phyloP scores from a whole-genome alignment of 1,140 invertebrate species.

The Lepidurus couesii region DNA sequence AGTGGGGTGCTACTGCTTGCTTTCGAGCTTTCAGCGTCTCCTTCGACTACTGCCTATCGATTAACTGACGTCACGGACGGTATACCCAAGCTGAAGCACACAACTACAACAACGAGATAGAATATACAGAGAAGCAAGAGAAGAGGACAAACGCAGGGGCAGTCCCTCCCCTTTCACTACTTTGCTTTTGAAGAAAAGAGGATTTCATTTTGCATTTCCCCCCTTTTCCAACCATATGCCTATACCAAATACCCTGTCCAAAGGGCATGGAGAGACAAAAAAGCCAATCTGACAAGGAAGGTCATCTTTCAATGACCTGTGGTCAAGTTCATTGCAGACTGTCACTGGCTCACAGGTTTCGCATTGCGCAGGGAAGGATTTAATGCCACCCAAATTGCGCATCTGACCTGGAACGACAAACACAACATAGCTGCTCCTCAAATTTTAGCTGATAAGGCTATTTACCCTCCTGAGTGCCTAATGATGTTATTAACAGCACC shows the following conservation, averaged over 20 bases:
- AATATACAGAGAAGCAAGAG: constrained; percentile 11
- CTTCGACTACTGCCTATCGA: constrained; percentile 17
- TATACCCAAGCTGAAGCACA: neutral
- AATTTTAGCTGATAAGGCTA: neutral
- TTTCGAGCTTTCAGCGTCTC: constrained; percentile 8
- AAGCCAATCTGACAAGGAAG: neutral
- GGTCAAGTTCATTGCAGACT: neutral
- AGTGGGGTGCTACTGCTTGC: constrained; percentile 9
- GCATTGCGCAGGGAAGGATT: neutral
- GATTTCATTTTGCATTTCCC: neutral
- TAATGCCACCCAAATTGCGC: neutral
- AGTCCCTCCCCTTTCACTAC: constrained; percentile 3
- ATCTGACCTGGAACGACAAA: neutral
- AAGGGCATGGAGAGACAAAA: neutral
- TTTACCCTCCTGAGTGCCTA: neutral
- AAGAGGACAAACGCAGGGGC: constrained; percentile 4
- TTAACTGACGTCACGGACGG: constrained; percentile 10
- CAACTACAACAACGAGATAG: constrained; percentile 13
- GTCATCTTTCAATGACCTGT: constrained; percentile 2
- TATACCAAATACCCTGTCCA: neutral
- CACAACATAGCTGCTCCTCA: neutral
- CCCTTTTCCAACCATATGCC: neutral
- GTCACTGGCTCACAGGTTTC: neutral
- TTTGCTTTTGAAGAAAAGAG: neutral
- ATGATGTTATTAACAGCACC: constrained; percentile 6